Evolutionary conservation across 2,888 invertebrate genomes (phyloP).

Genomic region (Pterostichus madidus): DNA sequence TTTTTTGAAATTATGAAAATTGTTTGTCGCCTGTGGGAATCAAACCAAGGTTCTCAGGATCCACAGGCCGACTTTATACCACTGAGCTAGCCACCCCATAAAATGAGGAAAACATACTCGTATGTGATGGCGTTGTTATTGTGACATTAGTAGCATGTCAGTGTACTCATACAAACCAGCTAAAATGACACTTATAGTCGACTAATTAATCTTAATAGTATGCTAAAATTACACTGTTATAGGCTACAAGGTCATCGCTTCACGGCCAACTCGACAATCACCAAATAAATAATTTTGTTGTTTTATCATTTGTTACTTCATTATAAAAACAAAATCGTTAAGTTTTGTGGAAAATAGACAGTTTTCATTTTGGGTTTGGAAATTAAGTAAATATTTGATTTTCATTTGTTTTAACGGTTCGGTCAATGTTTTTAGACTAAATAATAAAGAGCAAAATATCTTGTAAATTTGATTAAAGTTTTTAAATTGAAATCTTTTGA

Average conservation of each 20-base stretch:
- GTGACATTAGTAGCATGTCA: constrained; percentile 4
- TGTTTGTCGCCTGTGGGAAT: too few species aligned
- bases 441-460: background rate
- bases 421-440: too few species aligned
- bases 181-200: constrained; percentile 19
- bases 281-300: constrained; percentile 30
- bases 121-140: background rate
- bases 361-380: too few species aligned
- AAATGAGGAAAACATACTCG: too few species aligned
- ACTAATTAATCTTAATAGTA: constrained; percentile 61
- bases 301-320: constrained; percentile 27
- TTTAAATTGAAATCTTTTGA: background rate
- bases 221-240: constrained; percentile 49
- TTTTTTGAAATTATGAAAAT: too few species aligned
- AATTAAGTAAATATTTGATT: background rate
- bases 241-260: constrained; percentile 28
- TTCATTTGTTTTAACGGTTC: background rate
- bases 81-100: too few species aligned
- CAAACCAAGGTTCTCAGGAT: too few species aligned
- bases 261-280: constrained; percentile 33
- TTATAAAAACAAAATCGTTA: constrained; percentile 1
- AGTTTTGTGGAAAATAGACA: background rate
- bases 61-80: too few species aligned
- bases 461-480: background rate
- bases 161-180: constrained; percentile 9